These are phyloP conservation scores for Theonella swinhoei DNA, from an alignment of 37 sponge, comb jelly and placozoan genomes.

Conservation along the genomic window DNA sequence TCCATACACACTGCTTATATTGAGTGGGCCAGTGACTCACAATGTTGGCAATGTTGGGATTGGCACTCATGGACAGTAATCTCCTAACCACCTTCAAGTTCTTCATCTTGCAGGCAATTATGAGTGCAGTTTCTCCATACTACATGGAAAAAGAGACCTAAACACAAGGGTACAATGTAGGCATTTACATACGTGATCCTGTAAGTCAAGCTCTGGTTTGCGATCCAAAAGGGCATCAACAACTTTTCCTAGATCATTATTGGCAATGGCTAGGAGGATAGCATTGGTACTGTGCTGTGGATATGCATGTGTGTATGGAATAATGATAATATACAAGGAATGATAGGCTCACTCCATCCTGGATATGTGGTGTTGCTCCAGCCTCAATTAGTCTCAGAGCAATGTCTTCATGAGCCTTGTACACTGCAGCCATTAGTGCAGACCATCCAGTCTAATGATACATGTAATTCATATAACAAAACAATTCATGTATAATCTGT, in stretches of 20 bases:
- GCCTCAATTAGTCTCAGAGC: background rate
- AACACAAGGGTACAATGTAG: too few relatives aligned
- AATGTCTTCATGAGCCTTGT: background rate
- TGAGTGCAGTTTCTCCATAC: too few relatives aligned
- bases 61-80: too few relatives aligned
- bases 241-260: background rate
- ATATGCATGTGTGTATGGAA: background rate
- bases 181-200: background rate
- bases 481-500: too few relatives aligned
- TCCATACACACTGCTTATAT: too few relatives aligned
- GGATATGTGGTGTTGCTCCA: background rate
- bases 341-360: background rate
- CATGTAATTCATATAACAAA: too few relatives aligned
- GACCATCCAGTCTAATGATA: background rate
- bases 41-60: too few relatives aligned
- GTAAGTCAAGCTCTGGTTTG: background rate
- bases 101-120: too few relatives aligned
- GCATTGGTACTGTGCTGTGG: background rate
- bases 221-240: background rate
- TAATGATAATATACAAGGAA: too few relatives aligned
- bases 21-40: too few relatives aligned
- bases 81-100: too few relatives aligned
- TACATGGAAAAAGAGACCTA: too few relatives aligned
- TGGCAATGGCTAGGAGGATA: background rate
- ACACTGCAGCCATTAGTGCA: background rate